A percentile compares a stretch with the other conserved stretches of the same genome.
Evolutionary conservation across 2,888 invertebrate species (phyloP).

Genomic region (Aelia acuminata): DNA sequence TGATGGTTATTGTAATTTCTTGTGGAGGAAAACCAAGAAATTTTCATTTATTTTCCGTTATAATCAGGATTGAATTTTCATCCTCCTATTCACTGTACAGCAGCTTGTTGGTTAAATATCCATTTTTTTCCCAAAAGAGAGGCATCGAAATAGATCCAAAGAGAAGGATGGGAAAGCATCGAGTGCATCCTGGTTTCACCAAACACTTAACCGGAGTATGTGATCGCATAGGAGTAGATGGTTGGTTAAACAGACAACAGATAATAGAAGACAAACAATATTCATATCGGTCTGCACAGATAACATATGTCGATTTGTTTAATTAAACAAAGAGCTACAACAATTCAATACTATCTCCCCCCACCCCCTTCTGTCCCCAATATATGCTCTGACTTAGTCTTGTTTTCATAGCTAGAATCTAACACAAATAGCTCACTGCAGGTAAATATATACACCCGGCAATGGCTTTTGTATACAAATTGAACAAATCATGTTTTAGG

Average conservation of each 20-base stretch:
- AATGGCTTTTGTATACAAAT: neutral
- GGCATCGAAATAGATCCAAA: neutral
- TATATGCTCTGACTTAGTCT: conserved; percentile 5
- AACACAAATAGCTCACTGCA: neutral
- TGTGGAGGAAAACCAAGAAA: neutral
- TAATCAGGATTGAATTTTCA: neutral
- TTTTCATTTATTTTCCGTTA: too few species aligned
- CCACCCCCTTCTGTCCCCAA: neutral
- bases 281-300: neutral
- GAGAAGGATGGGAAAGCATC: neutral
- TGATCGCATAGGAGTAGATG: neutral
- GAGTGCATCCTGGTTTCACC: conserved; percentile 20
- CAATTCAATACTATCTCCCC: conserved; percentile 8
- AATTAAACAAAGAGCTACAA: conserved; percentile 32
- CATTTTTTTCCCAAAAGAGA: neutral
- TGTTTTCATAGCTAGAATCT: neutral
- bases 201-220: conserved; percentile 3
- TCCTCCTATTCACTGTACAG: too few species aligned
- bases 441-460: neutral
- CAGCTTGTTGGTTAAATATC: neutral
- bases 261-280: conserved; percentile 39
- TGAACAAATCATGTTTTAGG: neutral
- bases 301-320: conserved; percentile 34
- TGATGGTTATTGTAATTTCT: neutral
- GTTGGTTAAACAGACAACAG: conserved; percentile 23